Evolutionary conservation across 2,888 invertebrate species (phyloP), one percentile per base, ranked within the genome.

Genomic region (Eupithecia tripunctaria): DNA sequence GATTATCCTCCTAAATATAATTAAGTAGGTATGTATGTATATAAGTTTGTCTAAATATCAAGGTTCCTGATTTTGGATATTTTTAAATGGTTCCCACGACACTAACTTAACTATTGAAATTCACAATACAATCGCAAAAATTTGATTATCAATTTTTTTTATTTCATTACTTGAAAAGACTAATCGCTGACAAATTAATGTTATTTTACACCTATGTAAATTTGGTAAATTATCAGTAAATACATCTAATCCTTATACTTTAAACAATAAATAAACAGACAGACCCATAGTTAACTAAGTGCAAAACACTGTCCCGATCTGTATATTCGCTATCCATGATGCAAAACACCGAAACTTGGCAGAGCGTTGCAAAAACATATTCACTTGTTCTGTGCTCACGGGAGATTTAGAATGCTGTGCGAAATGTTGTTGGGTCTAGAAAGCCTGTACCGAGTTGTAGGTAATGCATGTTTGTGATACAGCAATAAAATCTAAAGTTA

Each of bases 281-380:
- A 15, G 8, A 56, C 27, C 3, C 56, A 38, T 25, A 25, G 38
- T 64, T n/a, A 21, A 21, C 25, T 38, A 72, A 75, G 75, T 75
- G 75, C 72, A 72, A 67, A 75, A 65, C 75, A 70, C 25, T 59
- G 75, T 75, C 41, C 18, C 51, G 41, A 72, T 71, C 32, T 32
- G 10, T 51, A 56, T 21, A 51, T 51, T 43, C 43, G 10, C 68
- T 25, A 68, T 36, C 29, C 56, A 43, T 18, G 66, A 38, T 32
- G 67, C 67, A 70, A 65, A 66, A 72, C 67, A 67, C 60, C 21
- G 12, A 32, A 64, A 70, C 65, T 70, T 70, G 70, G 72, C 73
- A 73, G n/a, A n/a, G 36, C 69, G 25, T 27, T 68, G 70, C 68
- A 74, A 74, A 68, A 71, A 71, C 74, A 71, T 68, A 62, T 63